phyloP scores from a whole-genome alignment of 92 coral and sea anemone genomes.

The Bergia sp. region DNA sequence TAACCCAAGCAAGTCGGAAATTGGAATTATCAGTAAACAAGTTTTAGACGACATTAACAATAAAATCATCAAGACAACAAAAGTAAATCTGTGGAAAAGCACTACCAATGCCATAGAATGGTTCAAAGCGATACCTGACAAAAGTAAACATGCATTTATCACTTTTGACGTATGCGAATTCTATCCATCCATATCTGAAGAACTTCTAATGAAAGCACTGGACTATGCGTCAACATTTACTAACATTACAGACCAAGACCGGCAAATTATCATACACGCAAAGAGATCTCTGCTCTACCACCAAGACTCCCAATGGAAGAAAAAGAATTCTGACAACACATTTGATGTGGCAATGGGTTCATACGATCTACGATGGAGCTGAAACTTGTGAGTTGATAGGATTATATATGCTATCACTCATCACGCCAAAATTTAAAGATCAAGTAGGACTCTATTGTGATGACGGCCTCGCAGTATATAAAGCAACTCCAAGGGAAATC shows the following conservation, averaged over 20 bases:
- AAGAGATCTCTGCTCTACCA: slow-evolving; percentile 28
- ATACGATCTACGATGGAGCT: slow-evolving; percentile 11
- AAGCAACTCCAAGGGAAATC: slow-evolving; percentile 15
- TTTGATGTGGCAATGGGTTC: background rate
- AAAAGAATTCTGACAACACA: slow-evolving; percentile 30
- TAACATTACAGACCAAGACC: slow-evolving; percentile 33
- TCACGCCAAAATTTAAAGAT: background rate
- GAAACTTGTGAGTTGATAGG: slow-evolving; percentile 38
- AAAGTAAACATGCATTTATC: slow-evolving; percentile 42
- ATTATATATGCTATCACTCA: background rate
- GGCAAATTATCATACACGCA: slow-evolving; percentile 6
- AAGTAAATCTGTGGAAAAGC: slow-evolving; percentile 3
- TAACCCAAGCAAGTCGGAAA: slow-evolving; percentile 39
- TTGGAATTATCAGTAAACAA: background rate
- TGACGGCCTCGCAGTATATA: slow-evolving; percentile 20
- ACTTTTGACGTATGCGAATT: slow-evolving; percentile 48
- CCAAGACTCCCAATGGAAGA: slow-evolving; percentile 35
- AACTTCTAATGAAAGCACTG: slow-evolving; percentile 44
- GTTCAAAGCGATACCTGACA: slow-evolving; percentile 10
- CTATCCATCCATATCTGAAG: slow-evolving; percentile 52
- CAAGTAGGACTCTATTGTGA: slow-evolving; percentile 5
- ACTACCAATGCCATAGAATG: slow-evolving; percentile 5
- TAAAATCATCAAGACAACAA: background rate
- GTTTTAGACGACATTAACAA: background rate
- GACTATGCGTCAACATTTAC: slow-evolving; percentile 38